These are phyloP conservation scores for Archegozetes longisetosus DNA, from an alignment of 1,140 invertebrate species.

Conservation along the genomic window DNA sequence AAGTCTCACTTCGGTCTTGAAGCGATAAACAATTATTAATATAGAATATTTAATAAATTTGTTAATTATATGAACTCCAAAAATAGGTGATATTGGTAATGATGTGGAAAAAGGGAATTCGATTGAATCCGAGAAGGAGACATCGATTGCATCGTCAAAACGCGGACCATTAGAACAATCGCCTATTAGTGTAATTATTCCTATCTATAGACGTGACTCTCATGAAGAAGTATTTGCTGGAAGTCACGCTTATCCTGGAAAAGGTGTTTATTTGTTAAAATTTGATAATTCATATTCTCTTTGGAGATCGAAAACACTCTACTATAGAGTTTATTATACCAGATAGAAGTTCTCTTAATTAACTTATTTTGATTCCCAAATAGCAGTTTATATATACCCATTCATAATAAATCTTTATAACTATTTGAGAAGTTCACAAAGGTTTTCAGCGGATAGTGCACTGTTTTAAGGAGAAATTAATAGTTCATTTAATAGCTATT, in stretches of 20 bases:
- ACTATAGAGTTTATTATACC: constrained; percentile 96
- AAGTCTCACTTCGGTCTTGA: no score
- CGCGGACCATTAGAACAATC: constrained; percentile 26
- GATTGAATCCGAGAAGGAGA: background rate
- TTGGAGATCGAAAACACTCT: constrained; percentile 96
- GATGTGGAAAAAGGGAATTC: constrained; percentile 19
- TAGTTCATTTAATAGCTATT: no score
- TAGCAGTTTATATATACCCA: no score
- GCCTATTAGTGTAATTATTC: constrained; percentile 59
- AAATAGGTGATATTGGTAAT: constrained; percentile 13
- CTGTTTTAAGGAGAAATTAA: no score
- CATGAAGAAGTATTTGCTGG: constrained; percentile 95
- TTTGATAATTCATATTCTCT: constrained; percentile 99
- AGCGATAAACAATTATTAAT: no score
- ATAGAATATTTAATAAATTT: no score
- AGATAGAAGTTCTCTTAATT: constrained; percentile 11
- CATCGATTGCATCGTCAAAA: background rate
- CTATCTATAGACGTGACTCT: constrained; percentile 86
- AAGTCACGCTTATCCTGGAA: constrained; percentile 86
- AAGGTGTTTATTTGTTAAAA: constrained; percentile 93
- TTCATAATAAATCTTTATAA: no score
- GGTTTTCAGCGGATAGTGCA: no score
- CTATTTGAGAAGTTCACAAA: no score
- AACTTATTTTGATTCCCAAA: background rate
- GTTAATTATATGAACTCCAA: no score